Evolutionary conservation across 2,113 vertebrate genomes (phyloP).

Genomic region (Patagioenas fasciata): DNA sequence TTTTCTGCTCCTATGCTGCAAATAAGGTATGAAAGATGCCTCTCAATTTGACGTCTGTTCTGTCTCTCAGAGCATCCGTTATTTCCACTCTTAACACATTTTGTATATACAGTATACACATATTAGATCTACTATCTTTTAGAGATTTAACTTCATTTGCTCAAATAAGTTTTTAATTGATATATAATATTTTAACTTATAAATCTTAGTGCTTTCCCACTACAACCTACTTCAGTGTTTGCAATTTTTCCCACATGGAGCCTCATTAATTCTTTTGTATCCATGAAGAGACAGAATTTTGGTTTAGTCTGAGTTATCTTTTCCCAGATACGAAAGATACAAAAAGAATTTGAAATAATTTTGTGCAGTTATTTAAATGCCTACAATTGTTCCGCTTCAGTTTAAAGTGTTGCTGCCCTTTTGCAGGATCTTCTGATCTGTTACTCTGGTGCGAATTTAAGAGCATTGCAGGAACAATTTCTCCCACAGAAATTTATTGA

Average conservation of each 20-base stretch:
- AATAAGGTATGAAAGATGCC: background rate
- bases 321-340: background rate
- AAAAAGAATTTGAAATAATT: background rate
- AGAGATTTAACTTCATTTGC: background rate
- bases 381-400: background rate
- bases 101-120: background rate
- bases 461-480: background rate
- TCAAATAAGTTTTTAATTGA: background rate
- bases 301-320: background rate
- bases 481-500: background rate
- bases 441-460: background rate
- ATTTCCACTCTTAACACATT: background rate
- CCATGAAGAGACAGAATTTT: background rate
- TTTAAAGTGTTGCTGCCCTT: background rate
- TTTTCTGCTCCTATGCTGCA: background rate
- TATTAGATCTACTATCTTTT: background rate
- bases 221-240: fast-evolving
- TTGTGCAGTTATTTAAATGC: background rate
- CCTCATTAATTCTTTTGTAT: background rate
- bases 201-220: background rate
- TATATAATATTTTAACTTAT: background rate
- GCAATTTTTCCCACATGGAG: background rate
- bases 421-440: background rate
- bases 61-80: background rate
- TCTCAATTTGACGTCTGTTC: background rate